These are phyloP conservation scores for Eulemur rufifrons DNA, from an alignment of 2,113 vertebrate species.

Conservation along the genomic window DNA sequence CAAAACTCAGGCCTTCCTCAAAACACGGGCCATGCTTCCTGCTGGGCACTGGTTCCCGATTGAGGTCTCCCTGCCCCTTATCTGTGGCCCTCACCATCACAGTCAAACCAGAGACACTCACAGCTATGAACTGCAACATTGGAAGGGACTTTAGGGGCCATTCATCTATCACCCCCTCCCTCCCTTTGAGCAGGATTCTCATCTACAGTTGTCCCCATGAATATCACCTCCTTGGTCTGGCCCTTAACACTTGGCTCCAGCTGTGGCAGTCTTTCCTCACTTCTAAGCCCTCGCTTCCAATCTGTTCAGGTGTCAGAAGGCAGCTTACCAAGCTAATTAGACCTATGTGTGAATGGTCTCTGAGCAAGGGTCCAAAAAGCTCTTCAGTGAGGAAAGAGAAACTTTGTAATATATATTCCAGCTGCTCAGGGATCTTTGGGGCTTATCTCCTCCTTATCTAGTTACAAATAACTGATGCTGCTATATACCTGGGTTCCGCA, in stretches of 20 bases:
- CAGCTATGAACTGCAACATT: background rate
- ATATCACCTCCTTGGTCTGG: background rate
- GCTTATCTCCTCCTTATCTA: background rate
- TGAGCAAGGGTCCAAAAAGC: background rate
- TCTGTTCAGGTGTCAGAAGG: background rate
- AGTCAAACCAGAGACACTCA: background rate
- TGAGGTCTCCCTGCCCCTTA: background rate
- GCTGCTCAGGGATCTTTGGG: background rate
- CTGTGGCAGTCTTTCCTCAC: background rate
- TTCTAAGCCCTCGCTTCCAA: background rate
- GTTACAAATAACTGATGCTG: background rate
- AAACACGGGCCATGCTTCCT: background rate
- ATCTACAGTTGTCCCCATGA: background rate
- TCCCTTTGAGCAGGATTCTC: background rate
- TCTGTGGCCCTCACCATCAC: background rate
- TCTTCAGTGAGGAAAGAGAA: background rate
- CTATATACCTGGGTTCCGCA: background rate
- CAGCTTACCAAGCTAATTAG: slow-evolving; percentile 2
- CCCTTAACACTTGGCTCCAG: background rate
- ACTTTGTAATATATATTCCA: background rate
- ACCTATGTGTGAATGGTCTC: background rate
- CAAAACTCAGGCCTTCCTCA: background rate
- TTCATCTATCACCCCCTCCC: rapidly evolving
- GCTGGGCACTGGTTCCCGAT: background rate
- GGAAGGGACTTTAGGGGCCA: background rate